Percentiles rank a stretch among this genome's conserved stretches.
Conservation (phyloP, 1,140 invertebrate species). For the Asbolus verrucosus region DNA sequence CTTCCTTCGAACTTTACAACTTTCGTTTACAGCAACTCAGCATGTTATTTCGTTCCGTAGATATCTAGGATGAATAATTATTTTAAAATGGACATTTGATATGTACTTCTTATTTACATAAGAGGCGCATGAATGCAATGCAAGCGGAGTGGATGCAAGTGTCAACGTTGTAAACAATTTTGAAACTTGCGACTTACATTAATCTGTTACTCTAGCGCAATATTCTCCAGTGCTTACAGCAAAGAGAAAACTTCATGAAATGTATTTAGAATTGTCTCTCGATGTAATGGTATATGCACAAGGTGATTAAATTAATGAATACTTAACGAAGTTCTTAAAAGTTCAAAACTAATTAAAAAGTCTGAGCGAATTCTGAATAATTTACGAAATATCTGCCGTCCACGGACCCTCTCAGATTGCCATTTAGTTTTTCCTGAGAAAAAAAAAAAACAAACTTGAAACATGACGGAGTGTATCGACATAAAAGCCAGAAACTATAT, state of each 20-base stretch:
- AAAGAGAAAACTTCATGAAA: not conserved
- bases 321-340: conserved; percentile 47
- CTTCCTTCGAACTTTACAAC: no score
- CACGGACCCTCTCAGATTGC: conserved; percentile 6
- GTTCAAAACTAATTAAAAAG: conserved; percentile 49
- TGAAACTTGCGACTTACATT: no score
- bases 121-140: no score
- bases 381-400: conserved; percentile 38
- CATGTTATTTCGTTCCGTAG: no score
- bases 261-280: conserved; percentile 24
- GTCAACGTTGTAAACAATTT: no score
- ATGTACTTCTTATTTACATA: no score
- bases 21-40: no score
- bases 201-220: no score
- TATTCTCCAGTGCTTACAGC: no score
- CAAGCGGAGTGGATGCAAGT: no score
- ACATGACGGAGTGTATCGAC: conserved; percentile 27
- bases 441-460: not conserved
- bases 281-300: conserved; percentile 46
- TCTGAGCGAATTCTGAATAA: conserved; percentile 45
- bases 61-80: no score
- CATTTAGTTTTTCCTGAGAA: conserved; percentile 25
- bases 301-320: conserved; percentile 49
- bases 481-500: conserved; percentile 18
- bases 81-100: no score